Base-by-base conservation (phyloP, 2,888 invertebrate genomes). In the Agrypnus murinus region DNA sequence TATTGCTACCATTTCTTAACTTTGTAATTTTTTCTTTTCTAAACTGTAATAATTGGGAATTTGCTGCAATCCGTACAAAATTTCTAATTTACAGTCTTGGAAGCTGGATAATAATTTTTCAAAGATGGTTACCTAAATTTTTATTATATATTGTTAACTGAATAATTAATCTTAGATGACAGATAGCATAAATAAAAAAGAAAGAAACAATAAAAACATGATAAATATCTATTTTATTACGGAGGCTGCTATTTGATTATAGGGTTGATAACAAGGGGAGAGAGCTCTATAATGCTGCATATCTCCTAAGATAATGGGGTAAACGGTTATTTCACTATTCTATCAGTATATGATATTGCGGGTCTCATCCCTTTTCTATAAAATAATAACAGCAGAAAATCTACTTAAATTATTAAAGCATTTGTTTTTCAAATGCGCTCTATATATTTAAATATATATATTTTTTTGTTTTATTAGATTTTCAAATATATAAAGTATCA, bases 261-360 rank as follows among this genome's bases (percentile, higher is more conserved):
- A 34, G 59, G 40, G 50, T 25, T 38, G 53, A 65, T 65, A 68
- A 19, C 60, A 36, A 60, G 50, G 69, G 63, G 63, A 50, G 63
- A 69, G 48, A 57, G 69, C 63, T 58, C 63, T 58, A 69, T 69
- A 57, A 69, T 69, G 58, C 59, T 58, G 63, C 63, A 64, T 69
- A 69, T 69, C 63, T 69, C 34, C 57, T 48, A 64, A 69, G 69
- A 69, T 69, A 69, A 69, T 64, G 63, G 64, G 58, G 63, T 40
- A 63, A 63, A 63, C 57, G 34, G 69, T 69, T 69, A 69, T 57
- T 38, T 38, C 63, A 64, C 57, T 58, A 43, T 31, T 6, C 43
- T 58, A 58, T 58, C 58, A 58, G 58, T 43, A 43, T 43, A 43
- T 58, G 43, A 58, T 58, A 55, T 36, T 36, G 50, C 31, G 50